Base-by-base conservation (phyloP, 2,113 vertebrate genomes). In the Pyrgilauda ruficollis region DNA sequence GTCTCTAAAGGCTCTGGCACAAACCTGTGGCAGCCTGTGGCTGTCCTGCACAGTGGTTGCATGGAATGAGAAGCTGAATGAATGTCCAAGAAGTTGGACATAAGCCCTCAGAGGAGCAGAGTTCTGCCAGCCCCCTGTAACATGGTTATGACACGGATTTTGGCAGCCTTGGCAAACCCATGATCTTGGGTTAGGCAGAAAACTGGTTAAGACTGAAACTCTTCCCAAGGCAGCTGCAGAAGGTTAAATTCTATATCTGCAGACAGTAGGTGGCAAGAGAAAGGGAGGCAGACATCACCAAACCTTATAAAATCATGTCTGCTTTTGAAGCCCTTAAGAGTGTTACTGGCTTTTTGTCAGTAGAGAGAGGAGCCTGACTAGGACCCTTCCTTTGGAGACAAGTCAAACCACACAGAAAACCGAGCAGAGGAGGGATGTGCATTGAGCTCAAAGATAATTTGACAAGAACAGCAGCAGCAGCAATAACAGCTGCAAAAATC, bases 61-160 rank as follows among this genome's bases (percentile, higher is more conserved):
- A 59, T 2, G 6, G 43, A 37, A 59, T 0, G 0, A 53, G 26
- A 14, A 84, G 26, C 28, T 37, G 37, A 37, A 37, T 37, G 37
- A 37, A 37, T 37, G 37, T 37, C 37, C 37, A 37, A 37, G 37
- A 37, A 61, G 35, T 9, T 49, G 81, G 19, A 76, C 33, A 28
- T 8, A 50, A 55, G 7, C 24, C 15, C 12, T 0, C 0, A 41
- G 43, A 75, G 23, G 19, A 67, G 3, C 2, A 2, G 21, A 63
- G 27, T 50, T 86, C 67, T 91, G 30, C 12, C 26, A 68, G 55
- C 1, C 11, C 18, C 10, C 26, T 37, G 10, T 10, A 37, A 37
- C 0, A 0, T 24, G n/a, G 22, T n/a, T 88, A 52, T 20, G 23
- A 31, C 50, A 66, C 1, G 3, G 66, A 15, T n/a, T 75, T 21